Evolutionary conservation across 1,140 invertebrate species (phyloP).

Genomic region (Araneus ventricosus): DNA sequence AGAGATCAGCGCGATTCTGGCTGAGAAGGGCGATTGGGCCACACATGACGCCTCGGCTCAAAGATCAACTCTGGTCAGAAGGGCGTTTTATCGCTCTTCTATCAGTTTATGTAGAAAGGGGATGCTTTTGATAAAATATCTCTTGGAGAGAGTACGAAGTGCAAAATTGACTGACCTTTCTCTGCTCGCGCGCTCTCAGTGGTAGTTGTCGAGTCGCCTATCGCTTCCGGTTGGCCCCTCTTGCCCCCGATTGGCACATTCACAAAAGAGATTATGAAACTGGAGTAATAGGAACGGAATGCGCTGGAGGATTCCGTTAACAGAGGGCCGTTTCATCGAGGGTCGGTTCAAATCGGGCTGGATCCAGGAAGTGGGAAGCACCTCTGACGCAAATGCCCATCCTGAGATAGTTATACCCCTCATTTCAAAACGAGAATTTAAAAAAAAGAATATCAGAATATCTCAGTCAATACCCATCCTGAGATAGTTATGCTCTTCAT

Average conservation of each 20-base stretch:
- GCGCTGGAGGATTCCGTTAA: neutral
- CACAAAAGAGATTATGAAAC: neutral
- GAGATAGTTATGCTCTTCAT: too few relatives aligned
- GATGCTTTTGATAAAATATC: slow-evolving; percentile 66
- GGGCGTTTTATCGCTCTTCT: slow-evolving; percentile 53
- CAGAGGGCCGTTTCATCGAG: too few relatives aligned
- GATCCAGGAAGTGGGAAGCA: too few relatives aligned
- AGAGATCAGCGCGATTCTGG: neutral
- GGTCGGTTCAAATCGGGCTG: too few relatives aligned
- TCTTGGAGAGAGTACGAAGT: slow-evolving; percentile 54
- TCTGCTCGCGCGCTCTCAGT: neutral
- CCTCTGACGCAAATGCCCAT: too few relatives aligned
- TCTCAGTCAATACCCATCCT: too few relatives aligned
- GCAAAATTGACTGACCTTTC: slow-evolving; percentile 66
- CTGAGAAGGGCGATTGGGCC: neutral
- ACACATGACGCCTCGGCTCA: slow-evolving; percentile 58
- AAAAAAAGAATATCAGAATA: too few relatives aligned
- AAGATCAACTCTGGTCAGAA: slow-evolving; percentile 70
- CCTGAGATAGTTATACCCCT: too few relatives aligned
- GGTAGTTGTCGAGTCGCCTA: neutral
- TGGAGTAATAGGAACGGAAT: neutral
- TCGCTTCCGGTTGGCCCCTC: slow-evolving; percentile 40
- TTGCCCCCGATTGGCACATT: neutral
- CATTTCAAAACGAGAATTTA: too few relatives aligned
- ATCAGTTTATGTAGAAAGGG: slow-evolving; percentile 65